phyloP scores from a whole-genome alignment of 1,140 invertebrate species.

The Lepidurus couesii region DNA sequence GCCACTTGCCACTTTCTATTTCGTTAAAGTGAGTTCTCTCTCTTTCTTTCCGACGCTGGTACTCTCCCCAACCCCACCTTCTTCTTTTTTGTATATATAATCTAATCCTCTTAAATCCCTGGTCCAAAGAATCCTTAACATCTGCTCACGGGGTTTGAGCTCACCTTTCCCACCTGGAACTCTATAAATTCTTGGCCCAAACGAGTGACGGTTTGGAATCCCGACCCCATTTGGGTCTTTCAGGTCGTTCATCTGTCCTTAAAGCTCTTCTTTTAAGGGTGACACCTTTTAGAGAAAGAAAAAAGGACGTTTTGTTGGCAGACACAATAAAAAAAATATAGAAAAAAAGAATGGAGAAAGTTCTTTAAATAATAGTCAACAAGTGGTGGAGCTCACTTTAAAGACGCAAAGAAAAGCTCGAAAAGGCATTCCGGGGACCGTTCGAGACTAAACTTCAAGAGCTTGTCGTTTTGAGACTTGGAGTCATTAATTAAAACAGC shows the following conservation, averaged over 20 bases:
- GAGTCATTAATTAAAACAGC: too few species aligned
- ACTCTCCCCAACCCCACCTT: background rate
- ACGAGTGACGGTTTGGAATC: background rate
- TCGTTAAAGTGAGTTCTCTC: constrained; percentile 39
- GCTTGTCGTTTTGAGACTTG: too few species aligned
- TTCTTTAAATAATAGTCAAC: too few species aligned
- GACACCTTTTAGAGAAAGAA: background rate
- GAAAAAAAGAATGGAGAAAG: too few species aligned
- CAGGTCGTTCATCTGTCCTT: background rate
- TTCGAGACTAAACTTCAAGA: too few species aligned
- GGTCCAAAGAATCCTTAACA: background rate
- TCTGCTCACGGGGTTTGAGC: background rate
- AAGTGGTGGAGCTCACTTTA: too few species aligned
- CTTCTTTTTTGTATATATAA: background rate
- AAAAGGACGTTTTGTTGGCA: background rate
- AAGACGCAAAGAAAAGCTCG: too few species aligned
- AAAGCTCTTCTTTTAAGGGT: background rate
- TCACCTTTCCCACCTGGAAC: constrained; percentile 1
- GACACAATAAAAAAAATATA: background rate
- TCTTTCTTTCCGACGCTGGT: background rate
- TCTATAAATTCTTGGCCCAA: background rate
- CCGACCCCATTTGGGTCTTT: background rate
- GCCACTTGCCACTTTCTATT: constrained; percentile 50
- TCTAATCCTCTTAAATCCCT: background rate
- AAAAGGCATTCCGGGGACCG: too few species aligned